Evolutionary conservation across 92 coral and sea anemone species (phyloP).

Genomic region (Paramuricea clavata): DNA sequence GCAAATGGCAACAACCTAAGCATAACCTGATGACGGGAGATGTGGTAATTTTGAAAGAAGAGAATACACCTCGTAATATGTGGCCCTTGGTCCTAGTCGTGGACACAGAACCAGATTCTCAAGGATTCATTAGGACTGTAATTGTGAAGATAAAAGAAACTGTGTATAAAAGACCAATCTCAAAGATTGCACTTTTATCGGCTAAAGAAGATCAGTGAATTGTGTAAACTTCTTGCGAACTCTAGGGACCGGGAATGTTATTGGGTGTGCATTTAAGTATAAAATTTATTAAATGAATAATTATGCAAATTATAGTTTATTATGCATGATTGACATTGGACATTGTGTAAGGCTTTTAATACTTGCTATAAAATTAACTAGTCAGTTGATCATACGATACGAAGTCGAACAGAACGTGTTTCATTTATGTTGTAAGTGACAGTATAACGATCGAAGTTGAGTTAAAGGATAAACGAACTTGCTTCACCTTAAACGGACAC

Average conservation of each 20-base stretch:
- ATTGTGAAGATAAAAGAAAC: constrained; percentile 24
- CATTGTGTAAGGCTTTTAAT: no score
- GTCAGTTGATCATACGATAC: no score
- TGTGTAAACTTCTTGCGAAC: constrained; percentile 26
- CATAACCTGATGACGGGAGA: constrained; percentile 19
- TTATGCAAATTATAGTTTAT: not conserved
- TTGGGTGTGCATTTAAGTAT: not conserved
- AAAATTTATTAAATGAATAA: not conserved
- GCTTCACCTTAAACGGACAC: no score
- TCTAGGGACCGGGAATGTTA: constrained; percentile 42
- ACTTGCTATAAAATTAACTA: no score
- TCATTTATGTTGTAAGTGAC: no score
- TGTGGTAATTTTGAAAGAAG: constrained; percentile 35
- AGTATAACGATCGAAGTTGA: no score
- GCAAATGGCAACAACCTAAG: constrained; percentile 31
- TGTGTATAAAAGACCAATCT: constrained; percentile 36
- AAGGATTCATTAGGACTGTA: constrained; percentile 30
- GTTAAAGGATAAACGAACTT: no score
- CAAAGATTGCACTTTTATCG: constrained; percentile 36
- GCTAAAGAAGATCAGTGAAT: constrained; percentile 35
- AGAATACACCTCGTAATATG: constrained; percentile 30
- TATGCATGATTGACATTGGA: not conserved
- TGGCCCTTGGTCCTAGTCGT: constrained; percentile 30
- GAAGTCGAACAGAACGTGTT: no score
- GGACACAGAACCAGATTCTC: constrained; percentile 39